These are phyloP conservation scores for Hippotragus niger DNA, from an alignment of 2,113 vertebrate species.

Conservation along the genomic window DNA sequence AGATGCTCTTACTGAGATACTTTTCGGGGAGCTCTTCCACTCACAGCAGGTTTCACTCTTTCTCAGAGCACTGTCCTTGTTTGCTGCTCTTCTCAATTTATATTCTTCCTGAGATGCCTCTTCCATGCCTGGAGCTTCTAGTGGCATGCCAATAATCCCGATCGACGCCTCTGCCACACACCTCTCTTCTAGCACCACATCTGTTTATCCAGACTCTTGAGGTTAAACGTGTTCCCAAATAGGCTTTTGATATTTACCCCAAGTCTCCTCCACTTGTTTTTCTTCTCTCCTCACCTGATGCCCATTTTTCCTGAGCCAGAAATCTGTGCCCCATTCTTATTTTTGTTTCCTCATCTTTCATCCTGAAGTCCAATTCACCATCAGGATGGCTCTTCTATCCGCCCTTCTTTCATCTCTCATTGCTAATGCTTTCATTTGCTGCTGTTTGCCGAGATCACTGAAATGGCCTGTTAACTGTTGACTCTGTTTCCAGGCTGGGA, in stretches of 20 bases:
- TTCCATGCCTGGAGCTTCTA: accelerated
- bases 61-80: background rate
- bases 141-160: background rate
- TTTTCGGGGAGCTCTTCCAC: background rate
- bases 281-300: background rate
- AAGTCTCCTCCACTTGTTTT: background rate
- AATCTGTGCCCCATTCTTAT: background rate
- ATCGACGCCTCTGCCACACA: accelerated
- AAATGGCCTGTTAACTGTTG: background rate
- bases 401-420: background rate
- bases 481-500: background rate
- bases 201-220: background rate
- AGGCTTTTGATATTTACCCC: background rate
- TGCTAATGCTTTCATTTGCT: background rate
- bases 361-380: background rate
- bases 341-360: background rate
- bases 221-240: background rate
- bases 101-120: background rate
- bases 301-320: background rate
- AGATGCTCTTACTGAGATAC: background rate
- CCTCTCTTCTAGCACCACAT: background rate
- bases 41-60: background rate
- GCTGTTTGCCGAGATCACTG: background rate
- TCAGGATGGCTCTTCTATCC: background rate
- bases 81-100: background rate